These are phyloP conservation scores for Volucella zonaria DNA, from an alignment of 2,888 invertebrate genomes.

Conservation along the genomic window DNA sequence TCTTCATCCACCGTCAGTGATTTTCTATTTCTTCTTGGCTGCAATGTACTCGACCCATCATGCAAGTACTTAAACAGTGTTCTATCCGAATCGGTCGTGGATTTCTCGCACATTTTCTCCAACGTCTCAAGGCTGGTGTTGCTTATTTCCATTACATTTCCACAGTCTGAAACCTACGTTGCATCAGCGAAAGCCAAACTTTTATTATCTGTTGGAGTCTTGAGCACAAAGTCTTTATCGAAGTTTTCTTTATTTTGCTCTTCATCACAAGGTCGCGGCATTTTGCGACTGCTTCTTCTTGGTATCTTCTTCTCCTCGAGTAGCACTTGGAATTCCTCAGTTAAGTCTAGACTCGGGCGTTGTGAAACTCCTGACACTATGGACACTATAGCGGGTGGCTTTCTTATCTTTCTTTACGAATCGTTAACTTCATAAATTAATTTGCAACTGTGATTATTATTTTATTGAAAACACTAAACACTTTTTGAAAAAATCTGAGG, in stretches of 20 bases:
- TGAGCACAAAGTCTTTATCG: conserved; percentile 6
- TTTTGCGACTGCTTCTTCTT: conserved; percentile 4
- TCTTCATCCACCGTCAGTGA: conserved; percentile 75
- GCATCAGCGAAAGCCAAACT: conserved; percentile 4
- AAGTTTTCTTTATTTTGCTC: conserved; percentile 58
- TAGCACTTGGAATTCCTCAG: conserved; percentile 76
- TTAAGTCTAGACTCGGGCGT: conserved; percentile 77
- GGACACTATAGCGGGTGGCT: conserved; percentile 42
- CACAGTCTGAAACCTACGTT: conserved; percentile 33
- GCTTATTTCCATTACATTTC: conserved; percentile 47
- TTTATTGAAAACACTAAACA: too few species aligned
- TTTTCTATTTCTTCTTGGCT: not conserved
- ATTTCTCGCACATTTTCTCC: conserved; percentile 81
- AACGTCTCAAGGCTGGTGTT: conserved; percentile 79
- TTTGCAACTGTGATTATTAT: too few species aligned
- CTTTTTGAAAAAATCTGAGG: too few species aligned
- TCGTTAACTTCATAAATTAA: too few species aligned
- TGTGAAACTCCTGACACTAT: conserved; percentile 55
- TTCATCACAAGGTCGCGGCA: conserved; percentile 50
- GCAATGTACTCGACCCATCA: not conserved
- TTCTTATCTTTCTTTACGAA: conserved; percentile 8
- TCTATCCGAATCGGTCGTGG: conserved; percentile 80
- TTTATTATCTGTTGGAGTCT: conserved; percentile 27
- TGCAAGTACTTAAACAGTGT: conserved; percentile 80
- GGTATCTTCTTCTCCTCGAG: conserved; percentile 74